Percentiles rank a stretch among this genome's conserved stretches.
These are phyloP conservation scores for Actinernus sp. DNA, from an alignment of 92 coral and sea anemone species.

Conservation along the genomic window DNA sequence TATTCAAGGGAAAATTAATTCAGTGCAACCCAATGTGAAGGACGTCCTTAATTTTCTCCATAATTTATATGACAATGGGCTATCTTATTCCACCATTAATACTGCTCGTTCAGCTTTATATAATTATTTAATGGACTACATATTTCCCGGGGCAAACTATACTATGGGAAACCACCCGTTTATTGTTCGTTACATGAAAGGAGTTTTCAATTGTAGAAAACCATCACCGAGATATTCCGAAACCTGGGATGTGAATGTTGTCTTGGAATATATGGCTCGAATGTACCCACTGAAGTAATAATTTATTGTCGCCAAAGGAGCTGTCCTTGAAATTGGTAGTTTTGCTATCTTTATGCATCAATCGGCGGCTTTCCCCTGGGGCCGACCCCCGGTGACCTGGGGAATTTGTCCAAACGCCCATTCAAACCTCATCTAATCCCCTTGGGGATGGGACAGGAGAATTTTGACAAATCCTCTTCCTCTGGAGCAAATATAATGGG, in stretches of 20 bases:
- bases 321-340: conserved; percentile 27
- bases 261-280: conserved; percentile 10
- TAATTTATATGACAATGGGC: background rate
- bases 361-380: too few species aligned
- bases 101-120: conserved; percentile 43
- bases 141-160: conserved; percentile 9
- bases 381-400: too few species aligned
- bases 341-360: conserved; percentile 31
- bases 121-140: conserved; percentile 16
- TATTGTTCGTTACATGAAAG: conserved; percentile 43
- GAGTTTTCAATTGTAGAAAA: conserved; percentile 33
- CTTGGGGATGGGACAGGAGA: too few species aligned
- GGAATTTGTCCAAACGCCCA: too few species aligned
- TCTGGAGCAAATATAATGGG: too few species aligned
- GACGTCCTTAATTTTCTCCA: conserved; percentile 13
- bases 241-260: conserved; percentile 41
- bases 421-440: too few species aligned
- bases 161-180: conserved; percentile 44
- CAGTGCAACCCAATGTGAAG: conserved; percentile 51
- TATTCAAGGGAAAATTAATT: conserved; percentile 26
- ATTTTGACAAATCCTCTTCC: too few species aligned
- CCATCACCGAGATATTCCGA: conserved; percentile 23
- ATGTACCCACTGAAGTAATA: conserved; percentile 24
- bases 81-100: conserved; percentile 25
- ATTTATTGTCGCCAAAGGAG: conserved; percentile 27